Base-by-base conservation (phyloP, 2,113 vertebrate species). In the Lynx canadensis region DNA sequence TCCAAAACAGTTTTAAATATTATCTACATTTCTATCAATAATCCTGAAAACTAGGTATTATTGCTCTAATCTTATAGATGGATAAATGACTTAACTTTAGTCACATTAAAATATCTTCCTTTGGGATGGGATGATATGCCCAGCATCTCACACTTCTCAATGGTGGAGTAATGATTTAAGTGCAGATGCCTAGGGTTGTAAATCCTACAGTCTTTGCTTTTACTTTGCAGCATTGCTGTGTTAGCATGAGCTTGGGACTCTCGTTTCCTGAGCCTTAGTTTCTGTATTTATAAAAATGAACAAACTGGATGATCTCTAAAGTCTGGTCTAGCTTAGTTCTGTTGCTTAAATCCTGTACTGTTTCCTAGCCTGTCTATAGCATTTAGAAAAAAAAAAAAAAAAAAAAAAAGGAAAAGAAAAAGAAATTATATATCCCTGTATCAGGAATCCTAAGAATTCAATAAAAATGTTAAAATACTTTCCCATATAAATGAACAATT, bases 401-500 rank as follows among this genome's bases (percentile, higher is more conserved):
- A 82, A 82, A 41, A 5, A 5, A 41, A 41, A 41, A 41, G 0
- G 1, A 45, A 45, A 45, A 45, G 45, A 45, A 45, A 89, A 31
- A 55, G 31, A 81, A 66, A 66, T 88, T 88, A 38, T 80, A 55
- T 57, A n/a, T 78, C 1, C 23, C 2, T 89, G 73, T 69, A 74
- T 84, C 25, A 84, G 36, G 27, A 71, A 78, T 92, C 48, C 33
- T 27, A 87, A 76, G n/a, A 69, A 68, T 38, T 86, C 91, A 95
- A 76, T 96, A 92, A 95, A 97, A 89, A 74, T 71, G 18, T 87
- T 96, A 80, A 89, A 74, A 45, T 96, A 71, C 6, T 52, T 74
- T 73, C 41, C 12, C 29, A 52, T 96, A 96, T 94, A 94, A 94
- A 80, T 95, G 83, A 95, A 89, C 63, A 96, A 66, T 93, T 93